Evolutionary conservation across 2,113 vertebrate genomes (phyloP), one percentile per base, ranked within the genome.

Genomic region (Corynorhinus townsendii): DNA sequence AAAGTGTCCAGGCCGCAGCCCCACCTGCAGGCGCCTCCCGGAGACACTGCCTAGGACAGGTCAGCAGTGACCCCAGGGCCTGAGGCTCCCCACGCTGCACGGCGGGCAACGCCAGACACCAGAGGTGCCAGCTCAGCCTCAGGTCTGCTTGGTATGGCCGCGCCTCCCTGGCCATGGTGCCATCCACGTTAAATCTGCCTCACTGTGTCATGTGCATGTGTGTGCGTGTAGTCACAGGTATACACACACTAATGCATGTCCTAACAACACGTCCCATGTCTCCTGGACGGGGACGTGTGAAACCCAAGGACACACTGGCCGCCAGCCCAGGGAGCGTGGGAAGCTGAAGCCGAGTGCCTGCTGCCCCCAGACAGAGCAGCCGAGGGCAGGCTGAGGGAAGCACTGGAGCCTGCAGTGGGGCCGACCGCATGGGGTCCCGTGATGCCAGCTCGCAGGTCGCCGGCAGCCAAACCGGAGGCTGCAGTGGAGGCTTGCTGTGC

Each of bases 11-110:
- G 8, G 7, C 54, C 33, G 7, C 1, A 8, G 49, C 11, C 16
- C 0, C 4, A 11, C 33, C 28, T 8, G 12, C 14, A 38, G 16
- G 19, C 2, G 2, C 43, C 35, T 10, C 26, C n/a, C 0, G 11
- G 7, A 69, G 56, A 47, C 2, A 0, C 56, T 0, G 26, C 10
- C 26, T 2, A 11, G 16, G 7, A 16, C 6, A 9, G 7, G 62
- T 33, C 5, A 7, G 28, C 14, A 10, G 28, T 4, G 12, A 59
- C 56, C 56, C 56, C 54, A 56, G 7, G 52, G 17, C 54, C 54
- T 22, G 54, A 56, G 54, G 54, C 54, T 8, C 20, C 54, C 54
- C 54, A 9, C 19, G 69, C 28, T 17, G 16, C 16, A 47, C 28
- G 15, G 14, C 14, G 24, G 38, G 4, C 35, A 40, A 11, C 0